Evolutionary conservation across 2,888 invertebrate genomes (phyloP), one percentile per base, ranked within the genome.

Genomic region (Pherbina coryleti): DNA sequence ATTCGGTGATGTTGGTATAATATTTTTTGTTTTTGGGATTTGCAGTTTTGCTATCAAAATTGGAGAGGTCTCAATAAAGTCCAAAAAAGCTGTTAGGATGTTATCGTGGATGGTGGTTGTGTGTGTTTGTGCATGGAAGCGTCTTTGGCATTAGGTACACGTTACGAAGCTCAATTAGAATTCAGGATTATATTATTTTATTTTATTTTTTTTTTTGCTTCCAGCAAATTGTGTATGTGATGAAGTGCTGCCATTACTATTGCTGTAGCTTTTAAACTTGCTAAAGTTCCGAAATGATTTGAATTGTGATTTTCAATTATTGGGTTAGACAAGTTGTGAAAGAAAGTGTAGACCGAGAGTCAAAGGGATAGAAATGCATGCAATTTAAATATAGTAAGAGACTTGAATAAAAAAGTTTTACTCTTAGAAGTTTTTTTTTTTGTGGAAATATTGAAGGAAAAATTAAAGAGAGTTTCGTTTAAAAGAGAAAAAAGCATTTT

Each of bases 241-340:
- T 75, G 75, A 66, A 37, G 75, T 75, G 75, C 55, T 66, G 64
- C 66, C 34, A 31, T 28, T 64, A 69, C 7, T 34, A 17, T 31
- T n/a, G 66, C 67, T 75, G 66, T 64, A 44, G 53, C 55, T 53
- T 53, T 51, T 11, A 11, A 66, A 66, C 5, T 66, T 66, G 37
- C n/a, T 44, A 3, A 7, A n/a, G 22, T 44, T 37, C 66, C 9
- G 14, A 17, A 34, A 25, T 28, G 25, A 19, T 22, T 9, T 1
- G 25, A 25, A 28, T 25, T 19, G 57, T 57, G 22, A 25, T 9
- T 22, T 25, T 60, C n/a, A 22, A 22, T 22, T 9, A 55, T n/a
- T n/a, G 9, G 55, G 19, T 22, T 55, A 22, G 8, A 22, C 7
- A 8, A 55, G 22, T 55, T 19, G 11, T 19, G 3, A 44, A 44